Base-by-base conservation (phyloP, 2,113 vertebrate species). In the Prochilodus magdalenae region DNA sequence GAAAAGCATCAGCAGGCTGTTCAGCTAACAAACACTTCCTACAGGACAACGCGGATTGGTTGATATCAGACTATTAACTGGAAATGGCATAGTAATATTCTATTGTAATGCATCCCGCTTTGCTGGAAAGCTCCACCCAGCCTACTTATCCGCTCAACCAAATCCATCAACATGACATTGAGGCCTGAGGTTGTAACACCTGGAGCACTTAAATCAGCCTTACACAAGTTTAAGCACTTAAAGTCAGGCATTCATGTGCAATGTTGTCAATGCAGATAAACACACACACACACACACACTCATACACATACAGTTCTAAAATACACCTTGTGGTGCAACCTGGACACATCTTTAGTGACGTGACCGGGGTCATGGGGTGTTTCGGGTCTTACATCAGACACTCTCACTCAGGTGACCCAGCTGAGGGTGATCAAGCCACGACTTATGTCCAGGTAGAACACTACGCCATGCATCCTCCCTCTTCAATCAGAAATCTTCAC, bases 131-230 rank as follows among this genome's bases (percentile, higher is more conserved):
- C 63, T 27, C 33, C 16, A n/a, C 16, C 15, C 36, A 13, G 26
- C 59, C 55, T 57, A 40, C n/a, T 79, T 59, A 29, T 70, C 65
- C 33, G 47, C 67, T 5, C 60, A 67, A 29, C 30, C n/a, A 29
- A 69, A 70, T 79, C 51, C 49, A 66, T 59, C 29, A 24, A 24
- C 77, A 80, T 49, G 36, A 33, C 40, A 44, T 36, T 49, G 13
- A 30, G 14, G 27, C 33, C 70, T 60, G 47, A 18, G 53, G 71
- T 40, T 27, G 62, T 11, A 44, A 33, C 53, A 65, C 14, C 29
- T 11, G 27, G n/a, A 11, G 33, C 40, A 72, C 55, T 18, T 72
- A 6, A 62, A 4, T 29, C 26, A 79, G 53, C 30, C 51, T 22
- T 59, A 6, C 11, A 33, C 55, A 20, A 55, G 51, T 12, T 55